Percentiles rank a stretch among this genome's conserved stretches.
phyloP scores from a whole-genome alignment of 2,113 vertebrate genomes.

The Salvelinus sp. region DNA sequence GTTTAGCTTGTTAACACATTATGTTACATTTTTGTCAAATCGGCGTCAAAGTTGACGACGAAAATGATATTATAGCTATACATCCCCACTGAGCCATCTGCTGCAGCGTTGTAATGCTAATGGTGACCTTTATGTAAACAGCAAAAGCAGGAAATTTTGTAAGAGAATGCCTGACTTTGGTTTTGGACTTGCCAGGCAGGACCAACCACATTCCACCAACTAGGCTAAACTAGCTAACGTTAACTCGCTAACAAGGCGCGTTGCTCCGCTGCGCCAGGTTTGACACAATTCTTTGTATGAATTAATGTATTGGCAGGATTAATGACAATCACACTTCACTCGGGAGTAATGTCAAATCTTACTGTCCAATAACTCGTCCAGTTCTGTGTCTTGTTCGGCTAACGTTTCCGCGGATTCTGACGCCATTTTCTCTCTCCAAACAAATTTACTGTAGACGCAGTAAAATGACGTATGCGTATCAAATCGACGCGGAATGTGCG shows the following conservation, averaged over 20 bases:
- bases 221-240: no score
- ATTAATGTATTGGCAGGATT: not conserved
- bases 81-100: no score
- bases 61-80: no score
- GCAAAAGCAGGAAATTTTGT: not conserved
- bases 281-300: not conserved
- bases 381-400: constrained; percentile 64
- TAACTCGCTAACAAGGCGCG: not conserved
- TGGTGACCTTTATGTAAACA: no score
- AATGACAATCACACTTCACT: no score
- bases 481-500: not conserved
- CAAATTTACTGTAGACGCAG: constrained; percentile 26
- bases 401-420: constrained; percentile 29
- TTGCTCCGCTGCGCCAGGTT: not conserved
- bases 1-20: no score
- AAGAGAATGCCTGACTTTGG: not conserved
- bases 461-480: constrained; percentile 44
- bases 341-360: constrained; percentile 40
- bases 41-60: no score
- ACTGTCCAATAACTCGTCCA: constrained; percentile 79
- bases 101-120: no score
- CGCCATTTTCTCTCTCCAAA: constrained; percentile 65
- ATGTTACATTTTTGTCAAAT: no score
- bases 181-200: not conserved
- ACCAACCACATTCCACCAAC: not conserved